Base-by-base conservation (phyloP, 2,797 vertebrate genomes). In the Ibycter americanus region DNA sequence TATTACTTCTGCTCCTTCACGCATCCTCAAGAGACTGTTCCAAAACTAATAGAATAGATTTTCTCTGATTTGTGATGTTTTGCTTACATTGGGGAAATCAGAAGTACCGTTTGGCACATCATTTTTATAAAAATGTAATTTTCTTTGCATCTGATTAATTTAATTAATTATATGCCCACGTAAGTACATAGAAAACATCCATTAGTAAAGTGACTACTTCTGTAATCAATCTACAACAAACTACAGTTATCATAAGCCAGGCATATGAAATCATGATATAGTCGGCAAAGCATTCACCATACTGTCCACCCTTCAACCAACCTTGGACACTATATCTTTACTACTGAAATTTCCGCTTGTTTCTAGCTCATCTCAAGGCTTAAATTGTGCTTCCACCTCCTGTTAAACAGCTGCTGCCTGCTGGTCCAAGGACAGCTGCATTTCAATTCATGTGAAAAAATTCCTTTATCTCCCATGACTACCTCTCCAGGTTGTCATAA, bases 401-500 rank as follows among this genome's bases (percentile, higher is more conserved):
- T 87, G 81, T 83, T 87, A 87, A 96, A 83, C 90, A 95, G 86
- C 83, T 96, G 83, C 56, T 76, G 47, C 83, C 15, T 42, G 46
- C n/a, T 63, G 89, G 36, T 80, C 51, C 74, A 85, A 90, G 74
- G 92, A 90, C 89, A 91, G 63, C 52, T 93, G 91, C 81, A 67
- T 82, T 93, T 93, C 88, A 87, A 38, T 83, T 90, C 63, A 52
- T 55, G 83, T 85, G 86, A 90, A 96, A 96, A 76, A 84, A 90
- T 89, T 84, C 13, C 72, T 92, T 94, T 80, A 80, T 83, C 82
- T 94, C 61, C 49, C 63, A 78, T 81, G 65, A 93, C 79, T 94
- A 85, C 74, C 78, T 92, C 71, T 87, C 52, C 63, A 84, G 61
- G 83, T 74, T 87, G 52, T 80, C 84, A 13, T 49, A 72, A 92